These are phyloP conservation scores for Eclectus roratus DNA, from an alignment of 2,113 vertebrate genomes.

Conservation along the genomic window DNA sequence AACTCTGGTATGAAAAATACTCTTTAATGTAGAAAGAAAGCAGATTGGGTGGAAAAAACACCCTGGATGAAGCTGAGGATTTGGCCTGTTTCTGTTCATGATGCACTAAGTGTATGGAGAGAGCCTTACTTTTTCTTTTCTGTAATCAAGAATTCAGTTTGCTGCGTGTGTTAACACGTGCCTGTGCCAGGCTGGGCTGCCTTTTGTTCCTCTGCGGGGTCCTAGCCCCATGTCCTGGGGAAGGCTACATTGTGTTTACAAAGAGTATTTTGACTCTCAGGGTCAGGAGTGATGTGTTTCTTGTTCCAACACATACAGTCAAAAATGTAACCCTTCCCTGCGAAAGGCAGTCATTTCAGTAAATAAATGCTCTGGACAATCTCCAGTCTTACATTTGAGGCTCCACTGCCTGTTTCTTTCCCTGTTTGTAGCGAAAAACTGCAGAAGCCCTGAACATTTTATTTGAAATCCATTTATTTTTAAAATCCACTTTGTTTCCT, in stretches of 20 bases:
- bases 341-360: background rate
- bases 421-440: background rate
- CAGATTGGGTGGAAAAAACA: background rate
- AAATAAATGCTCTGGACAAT: background rate
- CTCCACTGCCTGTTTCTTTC: background rate
- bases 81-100: background rate
- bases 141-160: background rate
- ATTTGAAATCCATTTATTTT: conserved; percentile 75
- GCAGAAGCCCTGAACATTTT: background rate
- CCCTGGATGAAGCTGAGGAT: background rate
- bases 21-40: background rate
- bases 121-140: background rate
- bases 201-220: background rate
- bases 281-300: background rate
- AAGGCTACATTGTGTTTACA: background rate
- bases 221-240: background rate
- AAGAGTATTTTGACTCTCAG: background rate
- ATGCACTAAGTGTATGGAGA: background rate
- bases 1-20: background rate
- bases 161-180: background rate
- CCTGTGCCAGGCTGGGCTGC: background rate
- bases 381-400: background rate
- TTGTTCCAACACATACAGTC: background rate
- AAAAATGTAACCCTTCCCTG: background rate
- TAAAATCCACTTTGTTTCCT: conserved; percentile 67